These are phyloP conservation scores for Nibea coibor DNA, from an alignment of 2,113 vertebrate species.

Conservation along the genomic window DNA sequence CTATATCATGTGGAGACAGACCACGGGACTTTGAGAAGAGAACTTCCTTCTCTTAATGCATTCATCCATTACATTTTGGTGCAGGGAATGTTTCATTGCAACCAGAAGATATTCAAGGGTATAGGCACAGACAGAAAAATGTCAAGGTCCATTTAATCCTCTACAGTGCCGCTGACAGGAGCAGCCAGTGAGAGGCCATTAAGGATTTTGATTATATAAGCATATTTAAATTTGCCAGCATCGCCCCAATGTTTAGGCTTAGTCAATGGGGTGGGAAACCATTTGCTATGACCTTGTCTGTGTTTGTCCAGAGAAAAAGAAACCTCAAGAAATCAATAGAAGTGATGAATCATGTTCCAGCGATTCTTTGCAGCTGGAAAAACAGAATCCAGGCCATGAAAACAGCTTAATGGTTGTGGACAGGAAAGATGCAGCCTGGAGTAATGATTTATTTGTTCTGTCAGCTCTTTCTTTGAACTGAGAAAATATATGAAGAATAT, in stretches of 20 bases:
- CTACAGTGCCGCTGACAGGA: constrained; percentile 2
- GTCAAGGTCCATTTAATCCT: constrained; percentile 40
- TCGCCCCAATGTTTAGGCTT: constrained; percentile 4
- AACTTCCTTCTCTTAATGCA: constrained; percentile 35
- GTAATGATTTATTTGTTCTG: constrained; percentile 28
- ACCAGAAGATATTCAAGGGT: constrained; percentile 38
- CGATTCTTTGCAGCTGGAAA: not conserved
- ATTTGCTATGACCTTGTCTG: constrained; percentile 46
- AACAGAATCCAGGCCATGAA: constrained; percentile 9
- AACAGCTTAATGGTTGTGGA: constrained; percentile 18
- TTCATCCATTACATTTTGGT: constrained; percentile 41
- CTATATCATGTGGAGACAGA: not conserved
- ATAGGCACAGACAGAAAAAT: constrained; percentile 34
- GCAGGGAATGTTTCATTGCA: constrained; percentile 26
- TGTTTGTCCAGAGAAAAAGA: constrained; percentile 17
- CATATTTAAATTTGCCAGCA: constrained; percentile 56
- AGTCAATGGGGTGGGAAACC: constrained; percentile 40
- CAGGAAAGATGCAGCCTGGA: constrained; percentile 19
- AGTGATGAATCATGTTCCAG: constrained; percentile 22
- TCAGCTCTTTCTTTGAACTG: constrained; percentile 36
- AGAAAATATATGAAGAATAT: constrained; percentile 23
- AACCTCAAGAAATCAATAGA: constrained; percentile 20
- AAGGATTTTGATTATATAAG: constrained; percentile 38
- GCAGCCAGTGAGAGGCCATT: constrained; percentile 19
- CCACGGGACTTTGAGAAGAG: not conserved